A percentile compares a stretch with the other conserved stretches of the same genome.
Evolutionary conservation across 2,113 vertebrate genomes (phyloP).

Genomic region (Hassar affinis): DNA sequence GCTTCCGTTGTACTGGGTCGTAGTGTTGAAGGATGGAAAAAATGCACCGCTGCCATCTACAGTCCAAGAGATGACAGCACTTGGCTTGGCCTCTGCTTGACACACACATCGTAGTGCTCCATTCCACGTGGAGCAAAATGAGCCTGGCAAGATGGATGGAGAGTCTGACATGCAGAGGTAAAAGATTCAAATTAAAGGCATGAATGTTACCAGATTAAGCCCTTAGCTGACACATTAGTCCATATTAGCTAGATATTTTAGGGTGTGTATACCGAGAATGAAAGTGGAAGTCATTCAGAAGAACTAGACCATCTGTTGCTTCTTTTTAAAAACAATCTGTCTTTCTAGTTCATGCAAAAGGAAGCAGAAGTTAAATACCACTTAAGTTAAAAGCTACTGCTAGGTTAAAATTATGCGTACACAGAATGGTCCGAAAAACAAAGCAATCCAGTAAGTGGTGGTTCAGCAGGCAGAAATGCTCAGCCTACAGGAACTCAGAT

Average conservation of each 20-base stretch:
- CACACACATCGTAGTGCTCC: conserved; percentile 51
- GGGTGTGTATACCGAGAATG: not conserved
- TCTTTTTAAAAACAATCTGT: not conserved
- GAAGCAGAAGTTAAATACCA: not conserved
- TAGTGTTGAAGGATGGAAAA: not conserved
- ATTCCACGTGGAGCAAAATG: conserved; percentile 39
- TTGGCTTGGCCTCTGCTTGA: conserved; percentile 44
- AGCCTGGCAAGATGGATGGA: conserved; percentile 50
- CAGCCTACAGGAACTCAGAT: not conserved
- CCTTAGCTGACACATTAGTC: not conserved
- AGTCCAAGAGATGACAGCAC: conserved; percentile 51
- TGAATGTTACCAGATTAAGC: no score
- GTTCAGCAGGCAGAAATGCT: not conserved
- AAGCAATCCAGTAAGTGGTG: not conserved
- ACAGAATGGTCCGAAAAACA: not conserved
- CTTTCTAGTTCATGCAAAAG: not conserved
- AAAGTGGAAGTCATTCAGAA: not conserved
- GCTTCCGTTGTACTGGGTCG: not conserved
- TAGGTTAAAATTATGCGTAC: not conserved
- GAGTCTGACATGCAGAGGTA: conserved; percentile 37
- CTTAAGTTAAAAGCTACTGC: not conserved
- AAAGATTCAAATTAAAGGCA: not conserved
- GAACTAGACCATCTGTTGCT: not conserved
- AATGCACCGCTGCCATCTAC: conserved; percentile 40
- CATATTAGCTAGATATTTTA: not conserved